phyloP scores from a whole-genome alignment of 2,797 vertebrate genomes.

The Aplochiton taeniatus region DNA sequence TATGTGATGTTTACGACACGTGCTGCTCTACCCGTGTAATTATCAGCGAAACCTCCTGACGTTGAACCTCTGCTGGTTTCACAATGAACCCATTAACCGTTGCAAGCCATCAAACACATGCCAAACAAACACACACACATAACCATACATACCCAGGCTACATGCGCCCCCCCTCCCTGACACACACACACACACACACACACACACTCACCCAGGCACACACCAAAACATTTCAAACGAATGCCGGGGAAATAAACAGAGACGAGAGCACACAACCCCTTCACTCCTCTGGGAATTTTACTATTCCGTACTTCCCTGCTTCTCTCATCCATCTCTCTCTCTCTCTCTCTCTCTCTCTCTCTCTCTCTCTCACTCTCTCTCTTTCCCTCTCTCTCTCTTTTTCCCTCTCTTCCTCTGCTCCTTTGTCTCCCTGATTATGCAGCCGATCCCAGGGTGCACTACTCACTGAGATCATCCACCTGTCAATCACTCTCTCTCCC shows the following conservation, averaged over 20 bases:
- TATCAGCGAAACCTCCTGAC: constrained; percentile 70
- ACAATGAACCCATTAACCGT: constrained; percentile 76
- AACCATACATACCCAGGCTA: constrained; percentile 46
- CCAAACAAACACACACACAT: constrained; percentile 10
- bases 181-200: constrained; percentile 30
- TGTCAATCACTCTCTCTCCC: constrained; percentile 74
- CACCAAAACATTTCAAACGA: constrained; percentile 77
- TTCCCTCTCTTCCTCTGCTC: constrained; percentile 76
- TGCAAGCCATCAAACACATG: constrained; percentile 71
- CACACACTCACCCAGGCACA: constrained; percentile 36
- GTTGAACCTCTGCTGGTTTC: constrained; percentile 74
- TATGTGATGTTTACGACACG: not conserved
- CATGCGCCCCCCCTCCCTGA: constrained; percentile 21
- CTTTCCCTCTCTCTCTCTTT: constrained; percentile 36
- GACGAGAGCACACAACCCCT: constrained; percentile 78
- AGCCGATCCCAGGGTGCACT: constrained; percentile 81
- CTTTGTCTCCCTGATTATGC: constrained; percentile 84
- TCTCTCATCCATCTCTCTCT: constrained; percentile 71
- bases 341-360: constrained; percentile 48
- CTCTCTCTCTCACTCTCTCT: constrained; percentile 53
- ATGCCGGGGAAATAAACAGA: constrained; percentile 82
- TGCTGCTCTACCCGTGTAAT: constrained; percentile 58
- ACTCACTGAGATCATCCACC: constrained; percentile 81
- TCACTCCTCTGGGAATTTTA: constrained; percentile 80
- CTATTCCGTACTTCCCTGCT: constrained; percentile 80